phyloP scores from a whole-genome alignment of 2,888 invertebrate genomes.

The Bembecia ichneumoniformis region DNA sequence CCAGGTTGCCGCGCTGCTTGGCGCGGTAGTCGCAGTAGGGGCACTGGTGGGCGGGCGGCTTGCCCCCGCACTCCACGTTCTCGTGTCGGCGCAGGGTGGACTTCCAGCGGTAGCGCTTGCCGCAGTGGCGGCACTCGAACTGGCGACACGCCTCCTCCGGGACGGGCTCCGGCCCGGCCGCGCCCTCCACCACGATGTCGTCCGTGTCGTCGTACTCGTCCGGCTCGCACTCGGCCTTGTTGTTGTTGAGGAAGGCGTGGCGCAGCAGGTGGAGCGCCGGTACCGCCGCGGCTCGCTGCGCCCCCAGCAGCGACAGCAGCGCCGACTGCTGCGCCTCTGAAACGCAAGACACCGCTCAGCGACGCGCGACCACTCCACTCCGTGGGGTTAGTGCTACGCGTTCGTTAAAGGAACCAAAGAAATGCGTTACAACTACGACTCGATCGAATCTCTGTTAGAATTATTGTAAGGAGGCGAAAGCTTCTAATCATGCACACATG shows the following conservation, averaged over 20 bases:
- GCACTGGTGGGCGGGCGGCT: conserved; percentile 86
- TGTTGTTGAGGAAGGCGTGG: conserved; percentile 54
- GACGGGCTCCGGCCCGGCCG: conserved; percentile 45
- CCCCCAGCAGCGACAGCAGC: conserved; percentile 60
- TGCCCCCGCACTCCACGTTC: conserved; percentile 87
- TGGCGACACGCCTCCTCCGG: conserved; percentile 72
- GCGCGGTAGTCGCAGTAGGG: conserved; percentile 84
- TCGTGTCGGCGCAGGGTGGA: conserved; percentile 86
- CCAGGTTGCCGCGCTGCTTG: conserved; percentile 85
- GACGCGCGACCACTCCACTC: too few species aligned
- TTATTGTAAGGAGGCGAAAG: conserved; percentile 59
- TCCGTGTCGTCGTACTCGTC: conserved; percentile 68
- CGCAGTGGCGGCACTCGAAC: conserved; percentile 87
- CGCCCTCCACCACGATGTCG: conserved; percentile 56
- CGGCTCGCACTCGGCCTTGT: conserved; percentile 66
- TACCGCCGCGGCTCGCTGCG: conserved; percentile 36
- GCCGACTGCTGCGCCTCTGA: conserved; percentile 59
- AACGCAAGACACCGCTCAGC: conserved; percentile 45
- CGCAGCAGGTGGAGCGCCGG: conserved; percentile 43
- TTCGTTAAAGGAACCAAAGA: conserved; percentile 67
- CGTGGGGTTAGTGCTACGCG: conserved; percentile 10
- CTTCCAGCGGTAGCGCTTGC: conserved; percentile 89
- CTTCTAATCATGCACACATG: conserved; percentile 72
- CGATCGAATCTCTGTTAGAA: conserved; percentile 55
- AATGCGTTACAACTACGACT: conserved; percentile 54